Percentiles rank a stretch among this genome's conserved stretches.
Conservation (phyloP, 2,888 invertebrate species). For the Caenorhabditis uteleia region DNA sequence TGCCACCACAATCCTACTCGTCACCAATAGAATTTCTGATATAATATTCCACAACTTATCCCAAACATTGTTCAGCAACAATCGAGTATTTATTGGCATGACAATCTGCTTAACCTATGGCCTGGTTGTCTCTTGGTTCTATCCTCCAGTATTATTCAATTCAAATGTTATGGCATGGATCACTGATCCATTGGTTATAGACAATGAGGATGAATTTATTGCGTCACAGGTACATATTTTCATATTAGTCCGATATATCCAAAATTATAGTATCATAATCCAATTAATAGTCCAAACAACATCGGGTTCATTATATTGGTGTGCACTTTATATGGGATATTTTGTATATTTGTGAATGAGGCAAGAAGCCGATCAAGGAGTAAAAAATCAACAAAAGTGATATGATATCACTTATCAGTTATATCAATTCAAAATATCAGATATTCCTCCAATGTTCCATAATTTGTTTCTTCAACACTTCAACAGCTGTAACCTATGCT, state of each 20-base stretch:
- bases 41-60: background rate
- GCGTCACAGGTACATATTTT: too few relatives aligned
- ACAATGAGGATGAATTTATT: too few relatives aligned
- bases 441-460: conserved; percentile 3
- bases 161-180: conserved; percentile 5
- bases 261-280: background rate
- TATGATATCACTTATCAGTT: background rate
- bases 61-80: too few relatives aligned
- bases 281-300: too few relatives aligned
- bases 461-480: conserved; percentile 1
- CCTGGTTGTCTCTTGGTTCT: background rate
- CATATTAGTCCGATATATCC: too few relatives aligned
- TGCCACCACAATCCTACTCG: background rate
- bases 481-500: conserved; percentile 1
- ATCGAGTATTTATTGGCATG: background rate
- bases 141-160: conserved; percentile 1
- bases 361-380: background rate
- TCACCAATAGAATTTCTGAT: background rate
- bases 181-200: conserved; percentile 5
- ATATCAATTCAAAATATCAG: background rate
- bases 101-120: background rate
- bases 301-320: background rate
- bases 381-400: conserved; percentile 11
- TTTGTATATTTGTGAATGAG: conserved; percentile 9
- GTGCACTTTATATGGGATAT: background rate